Evolutionary conservation across 1,140 invertebrate genomes (phyloP).

Genomic region (Pantala flavescens): DNA sequence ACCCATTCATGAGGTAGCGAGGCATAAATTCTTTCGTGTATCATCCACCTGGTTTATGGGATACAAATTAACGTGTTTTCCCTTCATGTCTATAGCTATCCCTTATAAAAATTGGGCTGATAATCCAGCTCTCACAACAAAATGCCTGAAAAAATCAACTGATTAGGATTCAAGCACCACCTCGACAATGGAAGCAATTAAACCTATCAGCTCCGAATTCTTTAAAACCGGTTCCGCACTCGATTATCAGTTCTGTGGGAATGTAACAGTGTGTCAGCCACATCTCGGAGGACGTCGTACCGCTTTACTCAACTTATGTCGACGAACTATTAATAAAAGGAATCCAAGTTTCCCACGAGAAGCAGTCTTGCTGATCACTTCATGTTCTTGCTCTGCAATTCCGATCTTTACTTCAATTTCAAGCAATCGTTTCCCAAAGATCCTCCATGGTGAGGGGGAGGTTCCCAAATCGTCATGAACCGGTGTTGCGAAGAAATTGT

Average conservation of each 20-base stretch:
- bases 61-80: no score
- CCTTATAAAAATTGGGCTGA: background rate
- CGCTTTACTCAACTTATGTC: background rate
- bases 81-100: background rate
- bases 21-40: no score
- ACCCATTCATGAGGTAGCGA: no score
- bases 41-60: no score
- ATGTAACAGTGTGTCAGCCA: conserved; percentile 1
- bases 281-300: background rate
- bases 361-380: background rate
- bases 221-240: background rate
- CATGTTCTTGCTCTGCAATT: background rate
- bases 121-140: background rate
- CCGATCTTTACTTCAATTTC: no score
- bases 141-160: background rate
- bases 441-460: no score
- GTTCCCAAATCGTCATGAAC: no score
- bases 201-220: background rate
- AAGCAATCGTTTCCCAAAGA: no score
- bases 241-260: conserved; percentile 5
- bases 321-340: background rate
- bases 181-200: background rate
- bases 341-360: background rate
- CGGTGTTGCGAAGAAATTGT: no score
- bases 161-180: background rate